These are phyloP conservation scores for Aix galericulata DNA, from an alignment of 2,113 vertebrate genomes.

Conservation along the genomic window DNA sequence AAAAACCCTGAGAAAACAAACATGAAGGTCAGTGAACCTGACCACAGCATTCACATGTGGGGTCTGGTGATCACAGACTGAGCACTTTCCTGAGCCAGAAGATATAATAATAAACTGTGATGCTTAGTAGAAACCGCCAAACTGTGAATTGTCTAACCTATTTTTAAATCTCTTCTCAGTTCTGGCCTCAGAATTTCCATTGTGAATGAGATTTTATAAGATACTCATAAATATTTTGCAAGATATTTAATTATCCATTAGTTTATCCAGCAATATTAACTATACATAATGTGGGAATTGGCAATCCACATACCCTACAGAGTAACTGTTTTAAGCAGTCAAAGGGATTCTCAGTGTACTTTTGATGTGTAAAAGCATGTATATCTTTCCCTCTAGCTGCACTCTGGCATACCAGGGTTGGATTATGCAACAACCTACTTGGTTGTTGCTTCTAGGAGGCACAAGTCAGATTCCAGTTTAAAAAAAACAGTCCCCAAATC, in stretches of 20 bases:
- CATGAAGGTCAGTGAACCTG: background rate
- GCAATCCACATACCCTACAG: accelerated
- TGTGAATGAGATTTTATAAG: background rate
- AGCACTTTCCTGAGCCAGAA: background rate
- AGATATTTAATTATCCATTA: background rate
- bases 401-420: accelerated
- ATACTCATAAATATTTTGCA: background rate
- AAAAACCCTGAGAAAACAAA: background rate
- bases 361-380: background rate
- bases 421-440: too few species aligned
- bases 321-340: background rate
- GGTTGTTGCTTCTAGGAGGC: background rate
- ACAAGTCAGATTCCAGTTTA: background rate
- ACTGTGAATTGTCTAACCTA: accelerated
- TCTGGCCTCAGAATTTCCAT: background rate
- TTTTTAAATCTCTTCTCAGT: background rate
- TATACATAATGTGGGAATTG: background rate
- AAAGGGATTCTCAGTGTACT: background rate
- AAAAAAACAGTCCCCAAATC: background rate
- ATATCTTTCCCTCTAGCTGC: accelerated
- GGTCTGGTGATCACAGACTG: background rate
- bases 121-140: accelerated
- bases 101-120: background rate
- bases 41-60: background rate
- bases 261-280: background rate